phyloP scores from a whole-genome alignment of 2,113 vertebrate genomes.

The Sebastes fasciatus region DNA sequence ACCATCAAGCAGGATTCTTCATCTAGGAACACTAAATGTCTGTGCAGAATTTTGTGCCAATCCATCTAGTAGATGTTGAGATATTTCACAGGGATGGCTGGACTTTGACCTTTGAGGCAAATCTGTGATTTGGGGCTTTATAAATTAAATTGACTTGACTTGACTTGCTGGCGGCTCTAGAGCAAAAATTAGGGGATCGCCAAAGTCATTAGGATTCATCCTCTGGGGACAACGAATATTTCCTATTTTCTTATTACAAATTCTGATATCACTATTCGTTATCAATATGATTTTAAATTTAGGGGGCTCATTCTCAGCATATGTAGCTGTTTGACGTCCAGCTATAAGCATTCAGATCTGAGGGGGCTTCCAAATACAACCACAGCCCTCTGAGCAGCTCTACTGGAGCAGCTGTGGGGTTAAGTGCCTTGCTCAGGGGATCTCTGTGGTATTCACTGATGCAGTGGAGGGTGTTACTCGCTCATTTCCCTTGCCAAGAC shows the following conservation, averaged over 20 bases:
- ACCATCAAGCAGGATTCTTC: too few species aligned
- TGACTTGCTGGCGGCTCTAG: too few species aligned
- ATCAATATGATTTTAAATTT: background rate
- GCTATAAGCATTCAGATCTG: background rate
- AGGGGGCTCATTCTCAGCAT: background rate
- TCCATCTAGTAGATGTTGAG: background rate
- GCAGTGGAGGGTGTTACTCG: conserved; percentile 25
- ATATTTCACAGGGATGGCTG: background rate
- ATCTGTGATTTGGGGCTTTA: too few species aligned
- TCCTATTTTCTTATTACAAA: too few species aligned
- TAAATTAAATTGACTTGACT: too few species aligned
- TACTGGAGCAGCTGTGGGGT: conserved; percentile 11
- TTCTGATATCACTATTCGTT: background rate
- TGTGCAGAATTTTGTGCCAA: background rate
- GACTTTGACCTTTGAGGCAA: too few species aligned
- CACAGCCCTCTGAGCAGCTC: background rate
- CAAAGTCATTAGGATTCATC: too few species aligned
- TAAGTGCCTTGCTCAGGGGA: conserved; percentile 52
- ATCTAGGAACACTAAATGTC: background rate
- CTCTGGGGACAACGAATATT: too few species aligned
- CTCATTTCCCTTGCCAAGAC: conserved; percentile 28
- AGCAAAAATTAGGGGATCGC: too few species aligned
- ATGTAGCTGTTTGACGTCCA: background rate
- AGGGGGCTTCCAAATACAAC: background rate
- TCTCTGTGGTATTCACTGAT: conserved; percentile 27